phyloP scores from a whole-genome alignment of 2,797 vertebrate species.

The Gobionotothen gibberifrons region DNA sequence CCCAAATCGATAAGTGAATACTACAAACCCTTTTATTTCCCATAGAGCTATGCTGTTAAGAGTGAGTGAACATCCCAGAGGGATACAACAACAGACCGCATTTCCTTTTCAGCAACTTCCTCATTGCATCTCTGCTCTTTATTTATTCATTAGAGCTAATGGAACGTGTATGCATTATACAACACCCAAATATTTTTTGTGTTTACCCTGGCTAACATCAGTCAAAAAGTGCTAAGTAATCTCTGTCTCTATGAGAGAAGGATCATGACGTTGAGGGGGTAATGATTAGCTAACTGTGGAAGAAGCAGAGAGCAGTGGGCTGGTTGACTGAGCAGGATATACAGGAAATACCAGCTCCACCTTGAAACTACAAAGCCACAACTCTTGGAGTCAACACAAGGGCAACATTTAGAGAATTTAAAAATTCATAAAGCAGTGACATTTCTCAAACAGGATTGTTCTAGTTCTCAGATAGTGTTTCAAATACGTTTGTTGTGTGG shows the following conservation, averaged over 20 bases:
- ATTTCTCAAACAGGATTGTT: not conserved
- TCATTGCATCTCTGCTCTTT: constrained; percentile 62
- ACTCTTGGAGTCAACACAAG: constrained; percentile 45
- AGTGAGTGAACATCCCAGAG: constrained; percentile 32
- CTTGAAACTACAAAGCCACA: constrained; percentile 69
- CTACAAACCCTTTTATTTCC: not conserved
- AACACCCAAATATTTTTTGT: constrained; percentile 16
- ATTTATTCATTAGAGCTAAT: constrained; percentile 81
- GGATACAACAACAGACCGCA: constrained; percentile 34
- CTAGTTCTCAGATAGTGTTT: not conserved
- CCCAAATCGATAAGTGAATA: not conserved
- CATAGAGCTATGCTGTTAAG: not conserved
- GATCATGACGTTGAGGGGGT: constrained; percentile 4
- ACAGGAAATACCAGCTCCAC: constrained; percentile 86
- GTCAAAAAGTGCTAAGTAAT: constrained; percentile 10
- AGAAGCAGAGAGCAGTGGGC: constrained; percentile 29
- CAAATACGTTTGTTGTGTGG: not conserved
- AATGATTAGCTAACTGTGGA: constrained; percentile 34
- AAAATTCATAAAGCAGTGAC: constrained; percentile 1
- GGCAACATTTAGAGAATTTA: constrained; percentile 30
- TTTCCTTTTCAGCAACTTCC: constrained; percentile 60
- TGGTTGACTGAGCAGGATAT: constrained; percentile 75
- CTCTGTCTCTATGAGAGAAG: not conserved
- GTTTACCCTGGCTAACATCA: constrained; percentile 1
- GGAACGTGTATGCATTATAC: constrained; percentile 60